phyloP scores from a whole-genome alignment of 2,113 vertebrate genomes.

The Alaudala cheleensis region DNA sequence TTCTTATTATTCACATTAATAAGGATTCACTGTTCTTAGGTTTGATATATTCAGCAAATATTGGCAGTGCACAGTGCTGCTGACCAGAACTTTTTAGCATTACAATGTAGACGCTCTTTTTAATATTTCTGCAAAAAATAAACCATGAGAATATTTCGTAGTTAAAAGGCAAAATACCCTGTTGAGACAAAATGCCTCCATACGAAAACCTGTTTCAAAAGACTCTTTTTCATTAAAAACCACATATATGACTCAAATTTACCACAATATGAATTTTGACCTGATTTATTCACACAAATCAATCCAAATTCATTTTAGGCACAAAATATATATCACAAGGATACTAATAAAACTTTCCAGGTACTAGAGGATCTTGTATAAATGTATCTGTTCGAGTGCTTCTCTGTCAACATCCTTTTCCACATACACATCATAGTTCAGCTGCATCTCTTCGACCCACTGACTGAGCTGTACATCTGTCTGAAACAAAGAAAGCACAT shows the following conservation, averaged over 20 bases:
- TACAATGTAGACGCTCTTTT: background rate
- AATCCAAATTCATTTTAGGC: background rate
- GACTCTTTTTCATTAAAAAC: background rate
- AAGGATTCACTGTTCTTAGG: background rate
- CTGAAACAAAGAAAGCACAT: conserved; percentile 64
- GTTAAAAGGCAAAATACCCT: background rate
- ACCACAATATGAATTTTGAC: background rate
- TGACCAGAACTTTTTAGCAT: background rate
- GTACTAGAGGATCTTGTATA: conserved; percentile 84
- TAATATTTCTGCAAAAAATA: background rate
- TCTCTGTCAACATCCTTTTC: conserved; percentile 81
- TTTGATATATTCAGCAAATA: background rate
- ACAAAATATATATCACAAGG: background rate
- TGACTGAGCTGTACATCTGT: conserved; percentile 67
- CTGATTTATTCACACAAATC: conserved; percentile 25
- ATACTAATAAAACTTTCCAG: background rate
- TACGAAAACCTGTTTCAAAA: background rate
- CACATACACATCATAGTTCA: conserved; percentile 78
- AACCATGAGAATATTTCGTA: background rate
- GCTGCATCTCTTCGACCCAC: conserved; percentile 86
- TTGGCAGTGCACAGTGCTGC: background rate
- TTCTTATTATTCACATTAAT: background rate
- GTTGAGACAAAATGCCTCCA: background rate
- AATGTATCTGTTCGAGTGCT: conserved; percentile 85
- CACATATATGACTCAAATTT: background rate